Evolutionary conservation across 2,113 vertebrate genomes (phyloP).

Genomic region (Axis porcinus): DNA sequence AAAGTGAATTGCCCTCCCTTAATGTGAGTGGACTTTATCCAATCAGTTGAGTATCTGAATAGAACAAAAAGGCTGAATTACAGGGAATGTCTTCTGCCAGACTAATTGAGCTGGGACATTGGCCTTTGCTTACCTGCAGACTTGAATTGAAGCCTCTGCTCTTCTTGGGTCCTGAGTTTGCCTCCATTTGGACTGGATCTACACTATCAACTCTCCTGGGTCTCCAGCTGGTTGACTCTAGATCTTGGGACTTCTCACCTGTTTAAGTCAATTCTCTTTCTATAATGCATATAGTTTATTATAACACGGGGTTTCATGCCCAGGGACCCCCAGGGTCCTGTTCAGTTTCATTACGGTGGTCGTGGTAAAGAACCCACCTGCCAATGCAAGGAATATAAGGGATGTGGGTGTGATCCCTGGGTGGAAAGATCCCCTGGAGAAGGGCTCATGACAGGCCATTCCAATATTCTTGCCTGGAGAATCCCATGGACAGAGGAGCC

Average conservation of each 20-base stretch:
- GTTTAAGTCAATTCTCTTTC: not conserved
- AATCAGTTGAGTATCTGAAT: not conserved
- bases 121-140: not conserved
- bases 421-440: not conserved
- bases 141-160: not conserved
- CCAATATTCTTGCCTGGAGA: not conserved
- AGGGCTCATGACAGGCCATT: not conserved
- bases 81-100: not conserved
- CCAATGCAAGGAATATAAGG: not conserved
- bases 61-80: not conserved
- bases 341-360: not conserved
- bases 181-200: not conserved
- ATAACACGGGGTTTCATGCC: not conserved
- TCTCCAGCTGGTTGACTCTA: not conserved
- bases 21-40: not conserved
- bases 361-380: not conserved
- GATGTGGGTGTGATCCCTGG: not conserved
- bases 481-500: not conserved
- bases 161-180: not conserved
- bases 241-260: not conserved
- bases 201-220: fast-evolving
- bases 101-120: too few species aligned
- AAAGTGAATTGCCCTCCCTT: not conserved
- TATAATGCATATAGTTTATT: not conserved
- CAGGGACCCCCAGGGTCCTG: not conserved